Evolutionary conservation across 2,797 vertebrate species (phyloP).

Genomic region (Holocentrus rufus): DNA sequence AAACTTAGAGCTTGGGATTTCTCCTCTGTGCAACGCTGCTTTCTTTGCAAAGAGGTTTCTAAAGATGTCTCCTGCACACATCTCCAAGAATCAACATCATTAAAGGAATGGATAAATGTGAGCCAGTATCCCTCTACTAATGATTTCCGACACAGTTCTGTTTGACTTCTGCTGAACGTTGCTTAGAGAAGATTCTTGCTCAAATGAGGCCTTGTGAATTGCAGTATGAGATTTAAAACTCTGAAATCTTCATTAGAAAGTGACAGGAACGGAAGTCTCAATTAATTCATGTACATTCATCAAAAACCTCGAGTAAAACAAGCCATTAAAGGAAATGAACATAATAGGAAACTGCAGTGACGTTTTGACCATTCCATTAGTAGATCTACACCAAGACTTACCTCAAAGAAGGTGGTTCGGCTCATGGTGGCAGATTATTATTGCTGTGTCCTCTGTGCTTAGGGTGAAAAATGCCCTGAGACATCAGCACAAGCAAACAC

Average conservation of each 20-base stretch:
- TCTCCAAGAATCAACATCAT: not conserved
- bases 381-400: constrained; percentile 48
- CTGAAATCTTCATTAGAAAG: not conserved
- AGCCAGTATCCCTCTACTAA: not conserved
- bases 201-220: constrained; percentile 15
- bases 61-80: not conserved
- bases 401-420: constrained; percentile 80
- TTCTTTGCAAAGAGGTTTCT: not conserved
- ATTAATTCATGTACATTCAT: not conserved
- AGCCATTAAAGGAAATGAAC: not conserved
- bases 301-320: not conserved
- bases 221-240: not conserved
- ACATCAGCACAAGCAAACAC: constrained; percentile 36
- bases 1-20: not conserved
- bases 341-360: not conserved
- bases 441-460: constrained; percentile 35
- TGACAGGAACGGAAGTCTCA: not conserved
- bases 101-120: not conserved
- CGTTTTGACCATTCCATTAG: not conserved
- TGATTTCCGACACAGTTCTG: not conserved
- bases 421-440: constrained; percentile 65
- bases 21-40: not conserved
- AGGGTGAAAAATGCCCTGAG: constrained; percentile 26
- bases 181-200: not conserved
- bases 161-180: not conserved